These are phyloP conservation scores for Dasysyrphus tricinctus DNA, from an alignment of 2,888 invertebrate genomes.

Conservation along the genomic window DNA sequence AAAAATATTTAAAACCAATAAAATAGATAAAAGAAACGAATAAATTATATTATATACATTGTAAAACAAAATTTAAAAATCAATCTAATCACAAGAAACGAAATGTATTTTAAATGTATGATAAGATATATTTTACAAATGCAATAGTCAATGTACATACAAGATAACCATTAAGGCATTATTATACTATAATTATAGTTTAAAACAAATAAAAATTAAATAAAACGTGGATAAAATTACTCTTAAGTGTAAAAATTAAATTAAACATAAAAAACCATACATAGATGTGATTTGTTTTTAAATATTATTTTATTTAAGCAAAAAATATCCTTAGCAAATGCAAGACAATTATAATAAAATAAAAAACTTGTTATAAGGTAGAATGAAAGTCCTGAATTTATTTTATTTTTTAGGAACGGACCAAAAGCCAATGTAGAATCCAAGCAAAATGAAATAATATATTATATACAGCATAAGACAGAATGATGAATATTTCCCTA, in stretches of 20 bases:
- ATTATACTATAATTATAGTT: constrained; percentile 29
- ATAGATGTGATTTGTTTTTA: constrained; percentile 67
- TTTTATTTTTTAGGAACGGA: constrained; percentile 73
- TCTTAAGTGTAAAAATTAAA: constrained; percentile 52
- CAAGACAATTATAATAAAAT: constrained; percentile 69
- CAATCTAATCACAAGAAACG: constrained; percentile 64
- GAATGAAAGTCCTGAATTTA: constrained; percentile 66
- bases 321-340: constrained; percentile 66
- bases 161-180: constrained; percentile 16
- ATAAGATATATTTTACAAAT: constrained; percentile 69
- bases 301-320: constrained; percentile 22
- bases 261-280: constrained; percentile 26
- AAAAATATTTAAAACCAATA: constrained; percentile 76
- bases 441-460: constrained; percentile 40
- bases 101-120: constrained; percentile 66
- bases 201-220: constrained; percentile 24
- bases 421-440: constrained; percentile 74
- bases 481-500: constrained; percentile 46
- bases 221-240: constrained; percentile 25
- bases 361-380: constrained; percentile 70
- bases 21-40: constrained; percentile 67
- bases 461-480: constrained; percentile 47
- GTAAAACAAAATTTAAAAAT: constrained; percentile 15
- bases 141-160: constrained; percentile 71
- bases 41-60: constrained; percentile 75